Conservation (phyloP, 2,888 invertebrate genomes). For the Encarsia formosa region DNA sequence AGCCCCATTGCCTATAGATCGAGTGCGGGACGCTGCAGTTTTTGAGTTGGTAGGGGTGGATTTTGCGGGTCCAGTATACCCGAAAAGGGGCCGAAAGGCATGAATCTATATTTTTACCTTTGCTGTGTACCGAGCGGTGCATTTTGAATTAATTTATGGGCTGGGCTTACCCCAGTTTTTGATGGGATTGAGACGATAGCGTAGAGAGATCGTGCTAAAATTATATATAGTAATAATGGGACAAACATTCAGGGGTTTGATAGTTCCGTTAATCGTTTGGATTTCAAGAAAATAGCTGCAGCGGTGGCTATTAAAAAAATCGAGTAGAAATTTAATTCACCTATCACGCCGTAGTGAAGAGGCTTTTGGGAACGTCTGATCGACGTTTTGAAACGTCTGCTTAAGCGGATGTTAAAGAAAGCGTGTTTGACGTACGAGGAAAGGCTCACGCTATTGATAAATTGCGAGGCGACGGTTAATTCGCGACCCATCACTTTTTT, state of each 20-base stretch:
- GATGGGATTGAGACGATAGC: slow-evolving; percentile 35
- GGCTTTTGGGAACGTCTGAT: too few species aligned
- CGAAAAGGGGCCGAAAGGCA: slow-evolving; percentile 31
- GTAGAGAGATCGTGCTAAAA: slow-evolving; percentile 36
- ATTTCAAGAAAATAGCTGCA: slow-evolving; percentile 19
- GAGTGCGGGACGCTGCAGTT: slow-evolving; percentile 27
- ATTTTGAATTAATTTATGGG: slow-evolving; percentile 36
- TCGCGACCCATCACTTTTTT: too few species aligned
- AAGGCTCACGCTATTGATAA: too few species aligned
- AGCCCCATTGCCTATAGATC: slow-evolving; percentile 20
- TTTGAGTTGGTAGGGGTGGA: slow-evolving; percentile 37
- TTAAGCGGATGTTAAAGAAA: too few species aligned
- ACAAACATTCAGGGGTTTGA: slow-evolving; percentile 37
- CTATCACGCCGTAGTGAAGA: too few species aligned
- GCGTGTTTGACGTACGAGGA: too few species aligned
- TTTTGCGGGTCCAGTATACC: slow-evolving; percentile 40
- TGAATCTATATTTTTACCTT: slow-evolving; percentile 45
- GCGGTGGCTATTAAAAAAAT: too few species aligned
- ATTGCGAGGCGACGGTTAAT: too few species aligned
- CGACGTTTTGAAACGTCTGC: too few species aligned
- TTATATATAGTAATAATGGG: slow-evolving; percentile 45
- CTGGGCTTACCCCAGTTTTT: slow-evolving; percentile 36
- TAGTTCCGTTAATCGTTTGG: slow-evolving; percentile 15
- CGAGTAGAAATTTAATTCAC: too few species aligned
- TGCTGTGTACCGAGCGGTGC: slow-evolving; percentile 42